phyloP scores from a whole-genome alignment of 2,113 vertebrate species.

The Hydrochoerus hydrochaeris region DNA sequence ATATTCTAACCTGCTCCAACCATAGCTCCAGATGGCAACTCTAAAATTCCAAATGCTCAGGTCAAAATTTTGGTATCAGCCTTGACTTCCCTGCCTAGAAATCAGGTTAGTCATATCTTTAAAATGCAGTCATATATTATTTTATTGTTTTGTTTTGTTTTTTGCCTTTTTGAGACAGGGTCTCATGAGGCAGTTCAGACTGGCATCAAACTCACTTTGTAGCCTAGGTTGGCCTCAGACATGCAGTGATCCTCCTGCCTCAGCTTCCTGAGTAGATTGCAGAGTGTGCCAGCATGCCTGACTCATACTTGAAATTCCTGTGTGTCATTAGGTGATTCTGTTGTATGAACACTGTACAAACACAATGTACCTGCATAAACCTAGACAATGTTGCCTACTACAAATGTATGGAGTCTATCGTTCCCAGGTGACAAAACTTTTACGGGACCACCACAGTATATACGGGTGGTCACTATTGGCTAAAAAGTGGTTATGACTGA shows the following conservation, averaged over 20 bases:
- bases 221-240: no score
- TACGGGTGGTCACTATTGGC: neutral
- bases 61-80: neutral
- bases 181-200: no score
- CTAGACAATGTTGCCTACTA: neutral
- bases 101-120: neutral
- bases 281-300: no score
- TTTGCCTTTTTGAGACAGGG: no score
- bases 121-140: neutral
- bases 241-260: no score
- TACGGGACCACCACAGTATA: no score
- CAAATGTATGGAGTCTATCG: neutral
- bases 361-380: neutral
- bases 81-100: slow-evolving; percentile 16
- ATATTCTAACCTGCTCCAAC: neutral
- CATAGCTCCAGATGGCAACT: neutral
- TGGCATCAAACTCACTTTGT: no score
- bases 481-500: neutral
- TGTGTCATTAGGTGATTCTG: neutral
- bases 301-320: neutral
- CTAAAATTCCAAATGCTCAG: neutral
- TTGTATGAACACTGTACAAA: neutral
- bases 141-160: neutral
- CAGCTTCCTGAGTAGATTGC: no score
- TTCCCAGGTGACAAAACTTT: neutral